phyloP scores from a whole-genome alignment of 2,797 vertebrate species.

The Takifugu ocellatus region DNA sequence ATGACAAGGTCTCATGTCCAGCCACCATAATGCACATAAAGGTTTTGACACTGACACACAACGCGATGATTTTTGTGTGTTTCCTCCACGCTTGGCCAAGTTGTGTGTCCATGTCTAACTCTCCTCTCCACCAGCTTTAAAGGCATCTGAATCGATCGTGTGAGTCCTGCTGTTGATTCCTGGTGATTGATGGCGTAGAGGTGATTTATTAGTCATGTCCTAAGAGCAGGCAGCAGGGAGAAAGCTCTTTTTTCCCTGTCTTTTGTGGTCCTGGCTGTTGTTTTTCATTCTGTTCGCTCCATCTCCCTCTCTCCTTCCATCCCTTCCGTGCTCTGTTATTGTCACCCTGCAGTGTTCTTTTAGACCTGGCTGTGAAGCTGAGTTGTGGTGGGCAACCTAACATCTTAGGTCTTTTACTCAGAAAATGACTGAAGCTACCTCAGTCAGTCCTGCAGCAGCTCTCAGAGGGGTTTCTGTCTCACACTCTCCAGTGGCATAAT shows the following conservation, averaged over 20 bases:
- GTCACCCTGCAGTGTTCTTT: slow-evolving; percentile 43
- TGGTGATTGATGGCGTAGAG: slow-evolving; percentile 51
- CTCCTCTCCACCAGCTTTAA: slow-evolving; percentile 25
- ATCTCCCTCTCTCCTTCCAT: slow-evolving; percentile 9
- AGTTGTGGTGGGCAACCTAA: slow-evolving; percentile 17
- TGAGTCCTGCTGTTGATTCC: slow-evolving; percentile 36
- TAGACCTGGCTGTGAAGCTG: slow-evolving; percentile 33
- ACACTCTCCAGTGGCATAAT: no score
- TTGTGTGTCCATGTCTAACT: slow-evolving; percentile 4
- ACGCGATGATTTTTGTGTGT: not conserved
- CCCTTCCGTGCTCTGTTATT: slow-evolving; percentile 25
- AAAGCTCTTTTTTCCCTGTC: slow-evolving; percentile 62
- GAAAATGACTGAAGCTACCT: no score
- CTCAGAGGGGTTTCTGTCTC: no score
- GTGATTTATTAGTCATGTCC: slow-evolving; percentile 62
- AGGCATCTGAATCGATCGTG: slow-evolving; percentile 41
- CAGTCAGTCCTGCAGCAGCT: no score
- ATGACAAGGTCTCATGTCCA: no score
- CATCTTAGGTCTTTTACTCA: slow-evolving; percentile 12
- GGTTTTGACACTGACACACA: no score
- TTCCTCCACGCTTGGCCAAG: slow-evolving; percentile 13
- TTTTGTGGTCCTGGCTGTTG: slow-evolving; percentile 45
- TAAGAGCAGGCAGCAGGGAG: slow-evolving; percentile 39
- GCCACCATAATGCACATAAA: no score
- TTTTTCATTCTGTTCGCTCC: slow-evolving; percentile 50